Evolutionary conservation across 1,140 invertebrate species (phyloP), one percentile per base, ranked within the genome.

Genomic region (Zaprionus capensis): DNA sequence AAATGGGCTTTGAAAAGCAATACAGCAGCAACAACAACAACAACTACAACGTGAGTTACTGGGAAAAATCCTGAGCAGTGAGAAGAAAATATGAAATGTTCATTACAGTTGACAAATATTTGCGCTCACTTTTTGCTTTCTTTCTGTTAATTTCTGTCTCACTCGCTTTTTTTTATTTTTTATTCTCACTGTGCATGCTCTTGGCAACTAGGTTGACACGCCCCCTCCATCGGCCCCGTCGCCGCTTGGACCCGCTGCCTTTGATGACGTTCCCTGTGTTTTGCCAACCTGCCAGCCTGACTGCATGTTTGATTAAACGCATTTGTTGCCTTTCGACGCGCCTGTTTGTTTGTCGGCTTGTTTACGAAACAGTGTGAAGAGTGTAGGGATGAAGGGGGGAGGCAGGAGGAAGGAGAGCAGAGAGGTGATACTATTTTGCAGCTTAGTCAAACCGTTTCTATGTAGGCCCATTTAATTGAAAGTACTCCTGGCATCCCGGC

Each of bases 21-120:
- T 65, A 59, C 53, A 72, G 34, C 51, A 75, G 22, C 38, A 41
- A 9, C 41, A 38, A 22, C 17, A 59, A n/a, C 20, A 56, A 14
- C 31, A 62, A 26, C 28, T 17, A 44, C 49, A 44, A 31, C 22
- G 49, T 28, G 5, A 31, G 17, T 36, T 56, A 9, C 61, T 31
- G 53, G 31, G 15, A 38, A 64, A 55, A 68, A 63, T 68, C 28
- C 71, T 44, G 49, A 71, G 65, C 77, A 64, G 78, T 51, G 57
- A 71, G 65, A 80, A 59, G 78, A 71, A 87, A 88, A 88, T 90
- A 91, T 90, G 85, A 90, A 90, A 91, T 91, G 86, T 90, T 90
- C 85, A 90, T 90, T 90, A 90, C 85, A 90, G 86, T 91, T 90
- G 85, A 85, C 86, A 90, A 90, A 90, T 90, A 90, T 90, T 90